A percentile compares a stretch with the other conserved stretches of the same genome.
These are phyloP conservation scores for Psittacula derbiana DNA, from an alignment of 2,797 vertebrate species.

Conservation along the genomic window DNA sequence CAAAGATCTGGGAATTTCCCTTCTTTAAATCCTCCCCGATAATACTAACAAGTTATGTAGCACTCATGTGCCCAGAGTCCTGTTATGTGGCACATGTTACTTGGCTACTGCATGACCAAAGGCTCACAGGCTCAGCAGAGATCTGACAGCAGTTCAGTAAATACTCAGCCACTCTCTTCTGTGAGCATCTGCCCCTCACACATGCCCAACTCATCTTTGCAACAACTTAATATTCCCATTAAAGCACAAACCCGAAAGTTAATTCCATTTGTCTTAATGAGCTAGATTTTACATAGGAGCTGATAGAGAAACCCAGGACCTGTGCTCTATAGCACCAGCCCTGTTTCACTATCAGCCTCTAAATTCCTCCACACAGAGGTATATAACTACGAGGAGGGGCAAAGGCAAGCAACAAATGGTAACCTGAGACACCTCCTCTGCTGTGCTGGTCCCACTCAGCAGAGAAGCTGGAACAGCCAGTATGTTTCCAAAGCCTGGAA, in stretches of 20 bases:
- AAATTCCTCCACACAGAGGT: neutral
- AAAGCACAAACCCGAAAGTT: neutral
- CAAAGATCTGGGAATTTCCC: constrained; percentile 17
- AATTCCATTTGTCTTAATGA: neutral
- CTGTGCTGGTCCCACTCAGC: neutral
- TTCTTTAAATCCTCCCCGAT: neutral
- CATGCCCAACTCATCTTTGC: neutral
- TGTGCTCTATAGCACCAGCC: neutral
- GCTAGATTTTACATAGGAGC: neutral
- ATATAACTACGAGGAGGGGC: accelerated
- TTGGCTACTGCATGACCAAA: neutral
- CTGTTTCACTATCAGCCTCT: neutral
- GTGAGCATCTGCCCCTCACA: neutral
- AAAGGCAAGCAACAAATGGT: neutral
- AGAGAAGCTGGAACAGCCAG: neutral
- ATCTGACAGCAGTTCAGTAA: neutral
- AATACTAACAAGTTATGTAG: neutral
- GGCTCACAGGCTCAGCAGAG: neutral
- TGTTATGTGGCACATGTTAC: neutral
- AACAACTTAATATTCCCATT: neutral
- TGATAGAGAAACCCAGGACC: neutral
- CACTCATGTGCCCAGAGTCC: neutral
- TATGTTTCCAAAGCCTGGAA: neutral
- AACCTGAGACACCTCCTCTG: neutral
- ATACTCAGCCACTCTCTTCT: neutral